These are phyloP conservation scores for Poeciliopsis turrubarensis DNA, from an alignment of 2,113 vertebrate species.

Conservation along the genomic window DNA sequence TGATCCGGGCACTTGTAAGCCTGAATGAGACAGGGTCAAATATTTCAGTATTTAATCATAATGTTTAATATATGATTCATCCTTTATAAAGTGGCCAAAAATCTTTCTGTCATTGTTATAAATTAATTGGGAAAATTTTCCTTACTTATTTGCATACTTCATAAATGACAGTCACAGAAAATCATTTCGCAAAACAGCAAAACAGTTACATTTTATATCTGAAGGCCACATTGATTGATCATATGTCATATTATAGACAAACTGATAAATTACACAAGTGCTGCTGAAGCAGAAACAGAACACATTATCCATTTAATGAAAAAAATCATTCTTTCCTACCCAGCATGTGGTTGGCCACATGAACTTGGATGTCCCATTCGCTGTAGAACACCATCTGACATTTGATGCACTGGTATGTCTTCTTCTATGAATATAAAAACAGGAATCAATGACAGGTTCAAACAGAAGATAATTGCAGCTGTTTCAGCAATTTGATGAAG, in stretches of 20 bases:
- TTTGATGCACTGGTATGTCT: constrained; percentile 99
- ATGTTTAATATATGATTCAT: constrained; percentile 50
- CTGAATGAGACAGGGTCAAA: constrained; percentile 78
- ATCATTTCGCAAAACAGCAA: constrained; percentile 29
- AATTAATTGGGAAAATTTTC: constrained; percentile 33
- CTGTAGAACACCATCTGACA: constrained; percentile 99
- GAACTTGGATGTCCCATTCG: constrained; percentile 99
- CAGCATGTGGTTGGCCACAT: constrained; percentile 99
- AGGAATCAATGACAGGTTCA: not conserved
- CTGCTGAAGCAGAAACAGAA: constrained; percentile 35
- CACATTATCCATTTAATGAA: constrained; percentile 37
- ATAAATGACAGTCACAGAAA: constrained; percentile 26
- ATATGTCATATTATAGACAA: constrained; percentile 18
- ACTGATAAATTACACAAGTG: constrained; percentile 42
- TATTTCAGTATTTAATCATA: constrained; percentile 70
- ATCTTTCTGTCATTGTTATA: constrained; percentile 18
- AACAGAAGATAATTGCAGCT: not conserved
- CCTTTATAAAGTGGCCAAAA: constrained; percentile 31
- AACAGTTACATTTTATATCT: constrained; percentile 34
- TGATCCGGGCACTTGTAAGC: constrained; percentile 76
- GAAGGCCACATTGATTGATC: constrained; percentile 30
- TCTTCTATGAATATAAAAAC: constrained; percentile 87
- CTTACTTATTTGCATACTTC: constrained; percentile 28
- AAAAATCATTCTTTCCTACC: constrained; percentile 83
- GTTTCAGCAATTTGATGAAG: not conserved